Conservation (phyloP, 1,140 invertebrate genomes). For the Zaprionus ornatus region DNA sequence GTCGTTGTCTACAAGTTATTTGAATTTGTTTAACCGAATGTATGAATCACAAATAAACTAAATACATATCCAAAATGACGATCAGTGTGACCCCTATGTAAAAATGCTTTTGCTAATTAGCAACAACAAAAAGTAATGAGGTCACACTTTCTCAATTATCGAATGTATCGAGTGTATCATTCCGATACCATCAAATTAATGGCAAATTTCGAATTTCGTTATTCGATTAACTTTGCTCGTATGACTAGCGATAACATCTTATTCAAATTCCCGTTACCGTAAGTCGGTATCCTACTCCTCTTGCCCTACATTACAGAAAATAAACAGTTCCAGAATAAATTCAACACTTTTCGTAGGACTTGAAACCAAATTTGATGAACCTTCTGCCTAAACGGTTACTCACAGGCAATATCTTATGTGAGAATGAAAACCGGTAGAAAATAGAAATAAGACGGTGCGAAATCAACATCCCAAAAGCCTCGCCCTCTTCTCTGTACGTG, state of each 20-base stretch:
- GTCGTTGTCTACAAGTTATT: slow-evolving; percentile 1
- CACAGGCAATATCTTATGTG: slow-evolving; percentile 11
- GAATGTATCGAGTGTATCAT: slow-evolving; percentile 4
- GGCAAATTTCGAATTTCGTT: neutral
- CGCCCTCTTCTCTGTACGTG: slow-evolving; percentile 1
- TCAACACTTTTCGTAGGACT: neutral
- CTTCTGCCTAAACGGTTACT: neutral
- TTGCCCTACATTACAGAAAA: slow-evolving; percentile 5
- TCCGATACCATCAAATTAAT: neutral
- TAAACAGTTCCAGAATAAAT: slow-evolving; percentile 20
- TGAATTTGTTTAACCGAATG: slow-evolving; percentile 32
- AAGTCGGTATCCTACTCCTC: slow-evolving; percentile 19
- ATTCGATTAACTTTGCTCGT: slow-evolving; percentile 7
- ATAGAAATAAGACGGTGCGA: slow-evolving; percentile 4
- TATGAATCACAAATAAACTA: slow-evolving; percentile 52
- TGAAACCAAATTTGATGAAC: neutral
- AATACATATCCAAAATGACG: slow-evolving; percentile 37
- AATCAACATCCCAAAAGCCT: slow-evolving; percentile 2
- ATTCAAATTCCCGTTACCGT: slow-evolving; percentile 31
- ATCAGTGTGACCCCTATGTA: slow-evolving; percentile 26
- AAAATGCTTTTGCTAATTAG: neutral
- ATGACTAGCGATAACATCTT: neutral
- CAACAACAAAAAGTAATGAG: slow-evolving; percentile 3
- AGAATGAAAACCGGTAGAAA: slow-evolving; percentile 8
- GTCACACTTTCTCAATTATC: slow-evolving; percentile 15